These are phyloP conservation scores for Thunnus maccoyii DNA, from an alignment of 2,113 vertebrate species.

Conservation along the genomic window DNA sequence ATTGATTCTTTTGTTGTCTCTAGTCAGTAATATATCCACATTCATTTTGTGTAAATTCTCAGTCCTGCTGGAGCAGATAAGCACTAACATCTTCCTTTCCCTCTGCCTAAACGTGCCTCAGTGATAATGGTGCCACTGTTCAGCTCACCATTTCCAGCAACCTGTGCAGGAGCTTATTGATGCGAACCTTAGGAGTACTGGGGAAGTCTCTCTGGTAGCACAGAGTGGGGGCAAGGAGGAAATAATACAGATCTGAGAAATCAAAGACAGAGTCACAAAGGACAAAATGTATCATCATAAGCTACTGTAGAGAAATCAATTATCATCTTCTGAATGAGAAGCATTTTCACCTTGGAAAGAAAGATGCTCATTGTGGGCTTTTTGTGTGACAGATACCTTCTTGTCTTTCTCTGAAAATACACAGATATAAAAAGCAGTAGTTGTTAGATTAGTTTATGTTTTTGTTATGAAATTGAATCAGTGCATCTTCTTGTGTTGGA, in stretches of 20 bases:
- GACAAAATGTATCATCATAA: not conserved
- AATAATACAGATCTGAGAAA: conserved; percentile 63
- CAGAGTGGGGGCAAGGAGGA: conserved; percentile 73
- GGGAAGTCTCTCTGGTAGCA: conserved; percentile 71
- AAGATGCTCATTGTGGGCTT: conserved; percentile 25
- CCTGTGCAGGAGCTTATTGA: conserved; percentile 62
- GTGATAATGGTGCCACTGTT: not conserved
- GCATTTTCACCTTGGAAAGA: conserved; percentile 52
- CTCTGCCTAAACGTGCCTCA: not conserved
- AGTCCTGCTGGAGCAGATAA: too few species aligned
- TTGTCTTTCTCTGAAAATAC: conserved; percentile 16
- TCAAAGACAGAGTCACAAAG: conserved; percentile 19
- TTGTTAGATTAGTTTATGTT: not conserved
- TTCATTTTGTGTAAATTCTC: too few species aligned
- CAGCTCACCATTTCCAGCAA: conserved; percentile 71
- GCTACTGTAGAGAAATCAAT: not conserved
- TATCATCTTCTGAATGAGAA: not conserved
- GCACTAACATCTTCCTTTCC: too few species aligned
- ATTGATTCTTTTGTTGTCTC: too few species aligned
- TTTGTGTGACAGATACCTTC: not conserved
- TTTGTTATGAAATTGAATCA: not conserved
- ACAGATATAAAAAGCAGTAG: not conserved
- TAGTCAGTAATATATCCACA: too few species aligned
- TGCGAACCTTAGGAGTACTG: conserved; percentile 35
- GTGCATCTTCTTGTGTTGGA: not conserved